Evolutionary conservation across 2,888 invertebrate species (phyloP).

Genomic region (Dryococelus australis): DNA sequence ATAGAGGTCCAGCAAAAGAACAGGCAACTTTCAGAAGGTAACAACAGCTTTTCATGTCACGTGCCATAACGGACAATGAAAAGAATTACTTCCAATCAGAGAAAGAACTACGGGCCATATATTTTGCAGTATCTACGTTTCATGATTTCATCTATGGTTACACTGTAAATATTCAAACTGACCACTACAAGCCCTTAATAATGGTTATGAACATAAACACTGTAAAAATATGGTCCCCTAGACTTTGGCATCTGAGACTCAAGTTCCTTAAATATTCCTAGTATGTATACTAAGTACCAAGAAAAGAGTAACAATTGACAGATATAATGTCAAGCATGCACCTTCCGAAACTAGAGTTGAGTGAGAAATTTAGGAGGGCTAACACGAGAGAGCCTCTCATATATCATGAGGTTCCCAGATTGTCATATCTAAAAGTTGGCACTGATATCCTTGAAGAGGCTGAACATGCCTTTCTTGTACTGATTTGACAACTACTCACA

Average conservation of each 20-base stretch:
- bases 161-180: not conserved
- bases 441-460: not conserved
- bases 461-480: not conserved
- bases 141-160: not conserved
- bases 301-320: too few species aligned
- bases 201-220: not conserved
- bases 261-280: too few species aligned
- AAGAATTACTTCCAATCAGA: not conserved
- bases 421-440: not conserved
- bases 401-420: not conserved
- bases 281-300: too few species aligned
- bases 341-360: too few species aligned
- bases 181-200: not conserved
- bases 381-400: not conserved
- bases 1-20: not conserved
- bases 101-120: not conserved
- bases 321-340: too few species aligned
- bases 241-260: not conserved
- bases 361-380: not conserved
- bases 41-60: not conserved
- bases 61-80: not conserved
- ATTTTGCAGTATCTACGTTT: not conserved
- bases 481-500: not conserved
- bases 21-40: not conserved
- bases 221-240: not conserved